Base-by-base conservation (phyloP, 2,113 vertebrate genomes). In the Madoqua kirkii region DNA sequence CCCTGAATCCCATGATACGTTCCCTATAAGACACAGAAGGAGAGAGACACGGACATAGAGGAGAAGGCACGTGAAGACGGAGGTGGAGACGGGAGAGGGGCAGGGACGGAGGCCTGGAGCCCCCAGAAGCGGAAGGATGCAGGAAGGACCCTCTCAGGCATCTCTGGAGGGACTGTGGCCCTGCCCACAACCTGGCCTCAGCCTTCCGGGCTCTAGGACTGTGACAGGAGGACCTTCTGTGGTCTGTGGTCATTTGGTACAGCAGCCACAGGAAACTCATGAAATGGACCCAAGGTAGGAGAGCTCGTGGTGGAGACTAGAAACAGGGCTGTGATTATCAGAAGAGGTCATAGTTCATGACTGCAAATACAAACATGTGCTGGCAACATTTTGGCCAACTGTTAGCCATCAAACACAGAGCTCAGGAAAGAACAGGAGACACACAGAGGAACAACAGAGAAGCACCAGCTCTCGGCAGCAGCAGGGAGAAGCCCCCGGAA, bases 41-140 rank as follows among this genome's bases (percentile, higher is more conserved):
- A 16, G 55, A 57, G 21, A 57, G 8, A 57, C 55, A 57, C 1
- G 23, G 55, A 57, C 23, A 25, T 23, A 11, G 55, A 23, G 55
- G 21, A 25, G 55, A 57, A 11, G 55, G 23, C 23, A 9, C 9
- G 0, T 55, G 17, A 0, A 21, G 23, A 57, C 23, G 1, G 23
- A 25, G 3, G 3, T 55, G 17, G 0, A 21, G 23, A 57, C 23
- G 1, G 8, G 21, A 57, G 23, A 23, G 55, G 25, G 55, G 55
- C 55, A 25, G 55, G 55, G 55, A 25, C 0, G 23, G 55, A 57
- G 7, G 55, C 21, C 55, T 57, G 55, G 55, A 23, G 67, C 29
- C 76, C 76, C 17, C 14, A 13, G 54, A 23, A 11, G 9, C 10
- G 14, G 64, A 4, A 23, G 23, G 43, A 3, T 5, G 21, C 10